Evolutionary conservation across 2,797 vertebrate species (phyloP).

Genomic region (Hydrophis major): DNA sequence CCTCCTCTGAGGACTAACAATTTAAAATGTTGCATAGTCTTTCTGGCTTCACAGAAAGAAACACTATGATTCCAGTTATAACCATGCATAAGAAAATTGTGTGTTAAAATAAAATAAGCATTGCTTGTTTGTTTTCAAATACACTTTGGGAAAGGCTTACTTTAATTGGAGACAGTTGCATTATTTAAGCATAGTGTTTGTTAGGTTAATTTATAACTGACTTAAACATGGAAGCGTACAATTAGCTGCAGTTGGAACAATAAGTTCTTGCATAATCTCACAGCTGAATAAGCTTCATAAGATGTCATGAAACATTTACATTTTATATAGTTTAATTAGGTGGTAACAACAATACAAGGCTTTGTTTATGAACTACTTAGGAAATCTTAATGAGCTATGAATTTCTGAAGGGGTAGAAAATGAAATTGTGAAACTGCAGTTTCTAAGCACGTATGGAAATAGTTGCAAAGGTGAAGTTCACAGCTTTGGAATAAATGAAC

Average conservation of each 20-base stretch:
- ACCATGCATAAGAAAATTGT: neutral
- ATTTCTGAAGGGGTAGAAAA: conserved; percentile 62
- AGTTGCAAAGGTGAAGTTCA: conserved; percentile 20
- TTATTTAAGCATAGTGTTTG: conserved; percentile 24
- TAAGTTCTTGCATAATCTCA: conserved; percentile 56
- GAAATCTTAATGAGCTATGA: conserved; percentile 66
- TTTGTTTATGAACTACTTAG: conserved; percentile 71
- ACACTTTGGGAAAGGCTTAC: neutral
- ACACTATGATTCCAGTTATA: neutral
- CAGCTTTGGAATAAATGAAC: conserved; percentile 30
- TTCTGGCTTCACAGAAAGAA: neutral
- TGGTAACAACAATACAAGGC: conserved; percentile 56
- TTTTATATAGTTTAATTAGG: conserved; percentile 69
- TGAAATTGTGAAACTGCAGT: conserved; percentile 23
- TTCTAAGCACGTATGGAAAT: conserved; percentile 27
- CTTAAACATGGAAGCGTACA: conserved; percentile 45
- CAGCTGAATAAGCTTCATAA: conserved; percentile 61
- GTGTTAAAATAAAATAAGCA: neutral
- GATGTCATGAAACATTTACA: conserved; percentile 62
- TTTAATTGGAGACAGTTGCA: neutral
- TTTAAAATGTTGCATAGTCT: neutral
- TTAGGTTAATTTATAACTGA: conserved; percentile 46
- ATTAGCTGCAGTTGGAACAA: conserved; percentile 51
- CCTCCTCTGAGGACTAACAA: neutral
- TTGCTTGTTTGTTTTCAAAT: conserved; percentile 2